Evolutionary conservation across 92 coral and sea anemone genomes (phyloP), one percentile per base, ranked within the genome.

Genomic region (Ricordea florida): DNA sequence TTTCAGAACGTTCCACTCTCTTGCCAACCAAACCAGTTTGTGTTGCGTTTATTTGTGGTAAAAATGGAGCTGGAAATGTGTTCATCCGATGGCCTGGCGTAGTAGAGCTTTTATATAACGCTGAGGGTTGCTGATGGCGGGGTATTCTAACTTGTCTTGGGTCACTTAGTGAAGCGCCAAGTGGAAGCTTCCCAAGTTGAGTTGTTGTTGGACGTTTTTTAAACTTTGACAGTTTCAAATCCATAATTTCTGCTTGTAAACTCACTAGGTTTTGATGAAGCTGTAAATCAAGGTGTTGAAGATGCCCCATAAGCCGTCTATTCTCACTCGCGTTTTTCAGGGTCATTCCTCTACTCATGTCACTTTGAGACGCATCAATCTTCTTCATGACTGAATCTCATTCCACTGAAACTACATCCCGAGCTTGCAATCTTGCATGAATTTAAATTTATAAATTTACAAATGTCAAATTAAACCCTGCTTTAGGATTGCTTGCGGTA

Each of bases 161-260:
- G 40, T 37, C 47, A 15, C 64, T 27, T 9, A 5, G 13, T 13
- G 63, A n/a, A 10, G 23, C 36, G 4, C 61, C 48, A 33, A 49
- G 2, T 4, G 76, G 6, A 23, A 51, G 37, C 13, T 58, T 58
- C 45, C 26, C 30, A 4, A 2, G 29, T 14, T n/a, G 11, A 8
- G 67, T 11, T 23, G 46, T 36, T 11, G 20, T 53, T 3, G 64
- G 66, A 1, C 77, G 77, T 36, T 56, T 50, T 47, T 51, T 67
- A 18, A 51, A 75, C 6, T 38, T 81, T 16, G 90, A 79, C 5
- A 64, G 75, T 22, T 74, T 87, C 25, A 91, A 43, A 69, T 87
- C 90, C 50, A 85, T 55, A 15, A 96, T 96, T 45, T 96, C 99
- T 1, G 99, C 88, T 29, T 92, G 93, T 63, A 96, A 48, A 56